phyloP scores from a whole-genome alignment of 2,797 vertebrate species.

The Thamnophis elegans region DNA sequence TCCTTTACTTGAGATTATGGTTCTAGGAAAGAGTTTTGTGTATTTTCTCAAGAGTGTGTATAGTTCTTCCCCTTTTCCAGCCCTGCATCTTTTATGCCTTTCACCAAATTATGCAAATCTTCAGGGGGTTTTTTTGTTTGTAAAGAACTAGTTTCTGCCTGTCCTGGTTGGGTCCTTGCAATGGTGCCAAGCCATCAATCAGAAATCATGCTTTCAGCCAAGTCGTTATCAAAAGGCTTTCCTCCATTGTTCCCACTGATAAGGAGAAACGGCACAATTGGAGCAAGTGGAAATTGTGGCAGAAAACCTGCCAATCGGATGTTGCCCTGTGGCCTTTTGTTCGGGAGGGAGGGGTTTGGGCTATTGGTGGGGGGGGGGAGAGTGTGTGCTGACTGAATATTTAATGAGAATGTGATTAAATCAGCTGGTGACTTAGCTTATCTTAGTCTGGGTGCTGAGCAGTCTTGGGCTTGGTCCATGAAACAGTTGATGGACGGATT shows the following conservation, averaged over 20 bases:
- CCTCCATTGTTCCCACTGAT: not conserved
- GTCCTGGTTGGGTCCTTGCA: not conserved
- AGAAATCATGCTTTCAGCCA: not conserved
- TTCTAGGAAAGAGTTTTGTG: not conserved
- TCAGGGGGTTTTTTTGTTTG: not conserved
- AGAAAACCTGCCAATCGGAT: constrained; percentile 48
- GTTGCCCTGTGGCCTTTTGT: not conserved
- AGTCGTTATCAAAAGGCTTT: not conserved
- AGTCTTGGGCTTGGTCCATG: constrained; percentile 44
- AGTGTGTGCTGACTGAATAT: not conserved
- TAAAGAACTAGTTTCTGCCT: rapidly evolving
- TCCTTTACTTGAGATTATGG: not conserved
- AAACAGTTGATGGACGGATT: constrained; percentile 33
- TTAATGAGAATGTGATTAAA: not conserved
- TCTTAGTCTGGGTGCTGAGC: not conserved
- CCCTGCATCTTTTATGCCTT: not conserved
- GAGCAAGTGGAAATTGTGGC: constrained; percentile 16
- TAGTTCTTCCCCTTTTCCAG: not conserved
- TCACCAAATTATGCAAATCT: not conserved
- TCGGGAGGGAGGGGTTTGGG: constrained; percentile 25
- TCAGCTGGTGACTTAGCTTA: rapidly evolving
- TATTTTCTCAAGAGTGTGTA: not conserved
- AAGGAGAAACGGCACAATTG: rapidly evolving
- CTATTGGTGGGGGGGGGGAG: not conserved
- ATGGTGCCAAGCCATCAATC: rapidly evolving